Evolutionary conservation across 2,797 vertebrate genomes (phyloP).

Genomic region (Gobionotothen gibberifrons): DNA sequence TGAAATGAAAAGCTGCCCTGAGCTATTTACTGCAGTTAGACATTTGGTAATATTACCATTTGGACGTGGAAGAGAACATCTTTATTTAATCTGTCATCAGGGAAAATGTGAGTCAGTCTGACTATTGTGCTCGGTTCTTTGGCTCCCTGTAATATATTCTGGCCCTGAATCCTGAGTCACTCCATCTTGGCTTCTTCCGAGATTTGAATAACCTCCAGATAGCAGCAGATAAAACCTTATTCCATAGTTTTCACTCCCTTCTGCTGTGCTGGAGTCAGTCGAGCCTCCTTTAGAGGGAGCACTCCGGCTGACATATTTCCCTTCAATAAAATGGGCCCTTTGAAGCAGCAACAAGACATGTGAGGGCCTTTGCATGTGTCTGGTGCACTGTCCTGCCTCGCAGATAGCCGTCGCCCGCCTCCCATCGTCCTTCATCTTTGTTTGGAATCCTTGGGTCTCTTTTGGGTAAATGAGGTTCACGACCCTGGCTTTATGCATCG

Average conservation of each 20-base stretch:
- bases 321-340: conserved; percentile 26
- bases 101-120: conserved; percentile 24
- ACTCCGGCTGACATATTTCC: conserved; percentile 54
- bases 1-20: conserved; percentile 55
- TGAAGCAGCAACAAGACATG: conserved; percentile 34
- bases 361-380: conserved; percentile 32
- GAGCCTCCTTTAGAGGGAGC: conserved; percentile 69
- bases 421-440: conserved; percentile 66
- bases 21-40: conserved; percentile 48
- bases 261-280: conserved; percentile 33
- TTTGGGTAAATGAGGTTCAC: conserved; percentile 73
- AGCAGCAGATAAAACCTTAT: conserved; percentile 36
- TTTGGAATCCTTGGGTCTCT: conserved; percentile 66
- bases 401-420: conserved; percentile 15
- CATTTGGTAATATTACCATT: conserved; percentile 53
- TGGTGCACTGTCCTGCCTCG: conserved; percentile 33
- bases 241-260: conserved; percentile 19
- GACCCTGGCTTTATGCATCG: conserved; percentile 75
- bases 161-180: conserved; percentile 38
- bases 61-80: conserved; percentile 45
- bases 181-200: conserved; percentile 29
- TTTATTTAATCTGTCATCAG: conserved; percentile 56
- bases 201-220: conserved; percentile 50
- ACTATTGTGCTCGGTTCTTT: conserved; percentile 41
- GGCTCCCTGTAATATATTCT: conserved; percentile 48